Evolutionary conservation across 2,797 vertebrate species (phyloP), one percentile per base, ranked within the genome.

Genomic region (Acanthurus lineatus): DNA sequence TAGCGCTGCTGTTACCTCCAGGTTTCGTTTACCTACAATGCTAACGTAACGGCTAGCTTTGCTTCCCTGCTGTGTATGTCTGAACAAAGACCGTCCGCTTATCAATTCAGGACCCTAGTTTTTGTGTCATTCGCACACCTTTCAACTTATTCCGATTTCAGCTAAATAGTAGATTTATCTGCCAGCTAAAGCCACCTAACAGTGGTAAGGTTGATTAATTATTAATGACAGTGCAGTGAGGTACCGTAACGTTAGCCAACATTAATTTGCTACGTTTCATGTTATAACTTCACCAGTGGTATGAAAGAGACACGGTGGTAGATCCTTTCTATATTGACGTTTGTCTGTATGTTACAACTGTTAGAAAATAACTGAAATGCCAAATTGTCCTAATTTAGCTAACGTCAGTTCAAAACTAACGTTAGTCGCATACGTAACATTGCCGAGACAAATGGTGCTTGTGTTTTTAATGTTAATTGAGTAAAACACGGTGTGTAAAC

Each of bases 81-180:
- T 73, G 82, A 90, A 92, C 91, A 90, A 92, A 92, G 86, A 83
- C 69, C n/a, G 2, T 47, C 35, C 38, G 45, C 58, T 17, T 1
- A 17, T 65, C 52, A 1, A 14, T 25, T 28, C 6, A 51, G 7
- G 2, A 0, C 38, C 6, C 9, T 10, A 3, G 2, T 65, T 65
- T 48, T n/a, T 6, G 64, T 4, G 32, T 54, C 2, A 0, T n/a
- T 32, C 19, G 16, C 3, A 6, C 2, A 9, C 4, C 7, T 25
- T 16, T 15, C 2, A 48, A 0, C 6, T 17, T 40, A 8, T 1
- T 47, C 3, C 48, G 0, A 40, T 14, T 49, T n/a, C 10, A 25
- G 5, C n/a, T 9, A 20, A 32, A 1, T 40, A 14, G 2, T 2
- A 42, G 5, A 25, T 5, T 1, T 35, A n/a, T 12, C 3, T 47